These are phyloP conservation scores for Tachysurus vachellii DNA, from an alignment of 2,113 vertebrate species.

Conservation along the genomic window DNA sequence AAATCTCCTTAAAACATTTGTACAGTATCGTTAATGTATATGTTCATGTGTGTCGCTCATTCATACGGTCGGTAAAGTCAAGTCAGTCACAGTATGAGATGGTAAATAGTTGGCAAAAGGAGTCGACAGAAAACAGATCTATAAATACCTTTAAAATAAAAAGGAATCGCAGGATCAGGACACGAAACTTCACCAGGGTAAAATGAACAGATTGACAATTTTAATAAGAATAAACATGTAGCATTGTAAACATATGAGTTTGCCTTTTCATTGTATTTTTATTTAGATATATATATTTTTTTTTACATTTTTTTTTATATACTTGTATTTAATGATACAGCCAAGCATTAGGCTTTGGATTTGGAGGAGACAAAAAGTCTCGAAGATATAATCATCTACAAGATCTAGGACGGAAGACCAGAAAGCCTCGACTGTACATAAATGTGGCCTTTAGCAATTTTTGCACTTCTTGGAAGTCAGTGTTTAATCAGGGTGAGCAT, in stretches of 20 bases:
- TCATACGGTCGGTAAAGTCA: slow-evolving; percentile 81
- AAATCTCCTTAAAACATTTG: slow-evolving; percentile 70
- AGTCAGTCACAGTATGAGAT: slow-evolving; percentile 79
- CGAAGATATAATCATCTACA: slow-evolving; percentile 66
- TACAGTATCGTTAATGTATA: slow-evolving; percentile 65
- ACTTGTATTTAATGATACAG: slow-evolving; percentile 52
- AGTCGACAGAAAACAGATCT: slow-evolving; percentile 53
- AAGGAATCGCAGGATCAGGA: slow-evolving; percentile 68
- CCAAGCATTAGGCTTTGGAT: slow-evolving; percentile 62
- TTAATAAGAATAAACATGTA: slow-evolving; percentile 65
- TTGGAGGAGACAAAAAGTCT: slow-evolving; percentile 56
- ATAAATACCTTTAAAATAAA: slow-evolving; percentile 71
- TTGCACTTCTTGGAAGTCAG: slow-evolving; percentile 79
- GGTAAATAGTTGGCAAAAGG: slow-evolving; percentile 68
- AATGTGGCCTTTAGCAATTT: slow-evolving; percentile 50
- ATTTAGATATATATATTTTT: neutral
- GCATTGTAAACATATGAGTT: slow-evolving; percentile 75
- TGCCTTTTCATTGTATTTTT: slow-evolving; percentile 42
- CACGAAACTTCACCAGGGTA: slow-evolving; percentile 59
- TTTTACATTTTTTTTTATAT: neutral
- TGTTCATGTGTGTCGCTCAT: slow-evolving; percentile 71
- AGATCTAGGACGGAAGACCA: slow-evolving; percentile 79
- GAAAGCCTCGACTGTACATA: slow-evolving; percentile 62
- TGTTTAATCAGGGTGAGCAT: slow-evolving; percentile 66
- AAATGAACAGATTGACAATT: slow-evolving; percentile 64